A percentile compares a stretch with the other conserved stretches of the same genome.
These are phyloP conservation scores for Mionectes olivaceus DNA, from an alignment of 2,797 vertebrate genomes.

Conservation along the genomic window DNA sequence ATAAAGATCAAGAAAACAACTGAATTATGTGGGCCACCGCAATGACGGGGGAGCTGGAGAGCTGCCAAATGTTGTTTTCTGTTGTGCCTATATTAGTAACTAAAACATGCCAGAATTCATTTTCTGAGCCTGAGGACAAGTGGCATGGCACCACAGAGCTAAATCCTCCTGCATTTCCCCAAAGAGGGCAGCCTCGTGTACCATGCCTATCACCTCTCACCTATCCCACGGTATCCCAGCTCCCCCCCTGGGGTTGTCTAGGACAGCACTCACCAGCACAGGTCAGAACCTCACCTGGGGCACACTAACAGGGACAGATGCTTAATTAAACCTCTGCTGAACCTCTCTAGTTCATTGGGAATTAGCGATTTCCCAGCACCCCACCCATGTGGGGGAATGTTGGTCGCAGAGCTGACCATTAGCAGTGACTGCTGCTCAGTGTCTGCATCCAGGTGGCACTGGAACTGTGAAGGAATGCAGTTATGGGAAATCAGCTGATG, in stretches of 20 bases:
- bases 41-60: not conserved
- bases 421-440: not conserved
- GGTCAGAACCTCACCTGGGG: rapidly evolving
- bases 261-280: not conserved
- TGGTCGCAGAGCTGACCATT: not conserved
- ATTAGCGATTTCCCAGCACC: not conserved
- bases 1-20: not conserved
- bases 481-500: not conserved
- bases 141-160: not conserved
- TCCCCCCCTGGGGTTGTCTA: not conserved
- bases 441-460: not conserved
- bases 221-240: rapidly evolving
- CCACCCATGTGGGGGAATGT: rapidly evolving
- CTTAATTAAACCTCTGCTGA: not conserved
- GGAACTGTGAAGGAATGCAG: not conserved
- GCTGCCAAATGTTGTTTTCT: not conserved
- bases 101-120: not conserved
- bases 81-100: not conserved
- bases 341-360: not conserved
- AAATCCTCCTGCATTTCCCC: not conserved
- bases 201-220: not conserved
- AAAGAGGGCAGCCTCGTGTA: not conserved
- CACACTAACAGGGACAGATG: no score
- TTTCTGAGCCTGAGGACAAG: not conserved
- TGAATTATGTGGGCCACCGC: not conserved